A percentile compares a stretch with the other conserved stretches of the same genome.
Evolutionary conservation across 2,888 invertebrate species (phyloP).

Genomic region (Eupelmus urozonus): DNA sequence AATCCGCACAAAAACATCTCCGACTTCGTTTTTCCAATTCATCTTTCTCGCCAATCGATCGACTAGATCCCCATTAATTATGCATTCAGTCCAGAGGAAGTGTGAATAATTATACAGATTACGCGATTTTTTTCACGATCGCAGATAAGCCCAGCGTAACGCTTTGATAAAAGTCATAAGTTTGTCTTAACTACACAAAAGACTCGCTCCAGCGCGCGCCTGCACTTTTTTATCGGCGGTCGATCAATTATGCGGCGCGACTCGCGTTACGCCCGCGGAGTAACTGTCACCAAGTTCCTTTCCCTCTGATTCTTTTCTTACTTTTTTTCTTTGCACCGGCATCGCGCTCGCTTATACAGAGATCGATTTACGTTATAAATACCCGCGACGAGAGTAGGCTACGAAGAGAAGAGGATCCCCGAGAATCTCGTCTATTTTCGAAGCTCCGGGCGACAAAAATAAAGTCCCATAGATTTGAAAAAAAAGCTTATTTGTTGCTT

Average conservation of each 20-base stretch:
- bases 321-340: background rate
- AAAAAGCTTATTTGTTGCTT: slow-evolving; percentile 1
- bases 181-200: slow-evolving; percentile 21
- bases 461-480: background rate
- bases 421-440: slow-evolving; percentile 37
- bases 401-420: slow-evolving; percentile 19
- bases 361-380: slow-evolving; percentile 57
- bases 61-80: background rate
- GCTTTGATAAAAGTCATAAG: background rate
- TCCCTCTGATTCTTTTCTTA: slow-evolving; percentile 1
- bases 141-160: background rate
- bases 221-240: background rate
- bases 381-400: slow-evolving; percentile 9
- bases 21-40: background rate
- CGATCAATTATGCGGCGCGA: slow-evolving; percentile 63
- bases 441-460: slow-evolving; percentile 16
- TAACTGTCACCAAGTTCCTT: slow-evolving; percentile 61
- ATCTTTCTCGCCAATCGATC: slow-evolving; percentile 20
- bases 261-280: slow-evolving; percentile 60
- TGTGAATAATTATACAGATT: slow-evolving; percentile 34
- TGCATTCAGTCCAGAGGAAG: background rate
- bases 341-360: background rate
- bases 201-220: background rate
- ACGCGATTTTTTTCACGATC: slow-evolving; percentile 9
- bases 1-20: too few species aligned